phyloP scores from a whole-genome alignment of 2,113 vertebrate species.

The Zootoca vivipara region DNA sequence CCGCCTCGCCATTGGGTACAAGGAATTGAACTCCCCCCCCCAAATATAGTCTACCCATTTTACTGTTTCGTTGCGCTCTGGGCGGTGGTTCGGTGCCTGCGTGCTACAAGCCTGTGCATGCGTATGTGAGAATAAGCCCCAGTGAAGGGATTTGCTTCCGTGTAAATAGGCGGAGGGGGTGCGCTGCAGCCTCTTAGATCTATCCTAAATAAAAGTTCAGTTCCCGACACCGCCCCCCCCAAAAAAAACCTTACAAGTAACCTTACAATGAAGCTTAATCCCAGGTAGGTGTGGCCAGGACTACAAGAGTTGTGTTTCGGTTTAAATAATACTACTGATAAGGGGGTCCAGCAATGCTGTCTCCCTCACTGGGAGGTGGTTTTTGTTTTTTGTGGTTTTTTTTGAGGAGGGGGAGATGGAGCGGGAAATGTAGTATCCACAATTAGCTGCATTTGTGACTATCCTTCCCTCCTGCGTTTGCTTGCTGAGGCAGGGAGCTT shows the following conservation, averaged over 20 bases:
- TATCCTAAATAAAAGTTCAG: neutral
- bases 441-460: neutral
- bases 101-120: neutral
- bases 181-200: neutral
- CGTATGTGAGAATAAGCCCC: neutral
- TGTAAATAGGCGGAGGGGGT: no score
- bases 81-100: neutral
- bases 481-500: neutral
- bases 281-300: neutral
- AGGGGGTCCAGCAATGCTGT: neutral
- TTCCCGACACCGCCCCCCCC: no score
- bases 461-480: neutral
- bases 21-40: rapidly evolving
- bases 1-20: neutral
- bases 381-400: no score
- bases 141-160: neutral
- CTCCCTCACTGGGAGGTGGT: neutral
- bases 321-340: neutral
- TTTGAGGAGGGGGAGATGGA: no score
- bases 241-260: neutral
- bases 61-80: neutral
- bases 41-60: neutral
- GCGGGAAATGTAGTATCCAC: neutral
- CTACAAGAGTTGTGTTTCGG: neutral
- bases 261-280: neutral